phyloP scores from a whole-genome alignment of 1,140 invertebrate genomes.

The Anastrepha ludens region DNA sequence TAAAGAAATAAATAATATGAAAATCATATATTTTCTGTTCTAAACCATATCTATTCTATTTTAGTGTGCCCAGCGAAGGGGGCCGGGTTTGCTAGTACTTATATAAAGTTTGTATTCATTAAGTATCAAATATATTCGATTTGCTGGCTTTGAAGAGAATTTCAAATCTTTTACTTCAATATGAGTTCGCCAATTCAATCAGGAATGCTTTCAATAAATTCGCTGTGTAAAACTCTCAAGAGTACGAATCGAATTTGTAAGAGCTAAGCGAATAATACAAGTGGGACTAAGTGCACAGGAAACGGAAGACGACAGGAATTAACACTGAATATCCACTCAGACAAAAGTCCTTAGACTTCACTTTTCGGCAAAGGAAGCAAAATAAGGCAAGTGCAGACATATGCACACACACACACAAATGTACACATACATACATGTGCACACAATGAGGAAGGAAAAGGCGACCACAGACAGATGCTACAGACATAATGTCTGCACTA shows the following conservation, averaged over 20 bases:
- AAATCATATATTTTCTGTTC: no score
- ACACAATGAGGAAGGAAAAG: conserved; percentile 58
- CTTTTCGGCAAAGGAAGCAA: conserved; percentile 69
- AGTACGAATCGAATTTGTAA: conserved; percentile 34
- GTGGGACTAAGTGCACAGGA: conserved; percentile 40
- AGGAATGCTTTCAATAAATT: conserved; percentile 27
- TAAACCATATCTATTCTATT: no score
- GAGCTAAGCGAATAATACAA: conserved; percentile 44
- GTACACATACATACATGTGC: not conserved
- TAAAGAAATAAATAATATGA: no score
- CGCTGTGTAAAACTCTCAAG: conserved; percentile 30
- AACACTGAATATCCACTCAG: conserved; percentile 71
- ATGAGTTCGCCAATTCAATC: no score
- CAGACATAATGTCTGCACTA: conserved; percentile 18
- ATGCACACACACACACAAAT: not conserved
- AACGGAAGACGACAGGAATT: conserved; percentile 68
- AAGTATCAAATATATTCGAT: no score
- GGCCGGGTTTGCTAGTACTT: no score
- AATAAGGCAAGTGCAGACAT: not conserved
- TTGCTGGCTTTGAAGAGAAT: no score
- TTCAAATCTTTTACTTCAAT: no score
- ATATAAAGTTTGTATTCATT: no score
- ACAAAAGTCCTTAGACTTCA: conserved; percentile 73
- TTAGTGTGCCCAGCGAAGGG: no score
- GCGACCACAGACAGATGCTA: conserved; percentile 20